phyloP scores from a whole-genome alignment of 2,888 invertebrate species.

The Fragum sueziense region DNA sequence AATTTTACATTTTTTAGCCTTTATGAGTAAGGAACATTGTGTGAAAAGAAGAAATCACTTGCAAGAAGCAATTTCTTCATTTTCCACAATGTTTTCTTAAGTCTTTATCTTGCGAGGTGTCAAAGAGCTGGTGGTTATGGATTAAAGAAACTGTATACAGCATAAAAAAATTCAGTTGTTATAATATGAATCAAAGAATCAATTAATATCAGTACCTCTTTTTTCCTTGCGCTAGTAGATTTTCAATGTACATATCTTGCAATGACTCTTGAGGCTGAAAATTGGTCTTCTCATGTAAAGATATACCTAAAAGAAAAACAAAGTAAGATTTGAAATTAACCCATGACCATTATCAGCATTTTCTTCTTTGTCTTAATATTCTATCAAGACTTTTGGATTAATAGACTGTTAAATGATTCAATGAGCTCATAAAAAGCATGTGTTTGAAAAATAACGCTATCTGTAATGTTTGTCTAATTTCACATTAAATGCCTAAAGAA shows the following conservation, averaged over 20 bases:
- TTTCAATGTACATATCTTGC: slow-evolving; percentile 55
- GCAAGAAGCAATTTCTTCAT: neutral
- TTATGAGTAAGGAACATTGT: slow-evolving; percentile 1
- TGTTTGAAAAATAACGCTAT: too few relatives aligned
- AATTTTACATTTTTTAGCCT: too few relatives aligned
- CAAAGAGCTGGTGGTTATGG: neutral
- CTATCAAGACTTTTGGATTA: too few relatives aligned
- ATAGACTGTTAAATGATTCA: too few relatives aligned
- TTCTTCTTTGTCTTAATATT: too few relatives aligned
- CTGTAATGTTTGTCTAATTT: too few relatives aligned
- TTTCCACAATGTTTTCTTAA: neutral
- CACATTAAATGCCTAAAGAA: too few relatives aligned
- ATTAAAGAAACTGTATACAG: neutral
- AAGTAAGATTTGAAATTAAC: too few relatives aligned
- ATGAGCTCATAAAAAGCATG: too few relatives aligned
- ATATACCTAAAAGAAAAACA: slow-evolving; percentile 27
- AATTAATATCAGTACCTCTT: slow-evolving; percentile 37
- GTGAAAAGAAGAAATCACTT: neutral
- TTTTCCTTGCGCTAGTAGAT: slow-evolving; percentile 44
- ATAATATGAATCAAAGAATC: too few relatives aligned
- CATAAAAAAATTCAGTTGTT: too few relatives aligned
- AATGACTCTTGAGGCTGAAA: slow-evolving; percentile 37
- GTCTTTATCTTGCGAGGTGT: neutral
- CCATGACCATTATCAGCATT: too few relatives aligned
- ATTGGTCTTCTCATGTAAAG: slow-evolving; percentile 35